A percentile compares a stretch with the other conserved stretches of the same genome.
phyloP scores from a whole-genome alignment of 1,140 invertebrate genomes.

The Cataglyphis hispanica region DNA sequence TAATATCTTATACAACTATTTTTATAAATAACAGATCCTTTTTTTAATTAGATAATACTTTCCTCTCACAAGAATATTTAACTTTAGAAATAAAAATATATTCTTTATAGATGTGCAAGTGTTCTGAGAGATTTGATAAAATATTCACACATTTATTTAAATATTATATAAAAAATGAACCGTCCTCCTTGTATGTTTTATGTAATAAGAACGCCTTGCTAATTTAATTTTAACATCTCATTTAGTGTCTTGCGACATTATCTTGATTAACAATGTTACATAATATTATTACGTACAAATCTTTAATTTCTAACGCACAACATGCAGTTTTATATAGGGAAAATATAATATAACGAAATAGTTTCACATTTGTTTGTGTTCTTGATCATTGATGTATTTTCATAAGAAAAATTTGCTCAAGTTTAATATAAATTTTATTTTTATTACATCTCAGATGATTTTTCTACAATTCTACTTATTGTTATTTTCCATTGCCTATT shows the following conservation, averaged over 20 bases:
- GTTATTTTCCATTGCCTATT: neutral
- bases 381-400: conserved; percentile 1
- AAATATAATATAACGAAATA: conserved; percentile 25
- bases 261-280: conserved; percentile 18
- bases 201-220: neutral
- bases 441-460: neutral
- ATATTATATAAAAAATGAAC: neutral
- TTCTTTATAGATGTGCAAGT: too few species aligned
- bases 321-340: neutral
- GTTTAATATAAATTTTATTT: neutral
- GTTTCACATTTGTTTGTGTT: neutral
- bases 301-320: conserved; percentile 17
- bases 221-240: neutral
- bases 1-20: neutral
- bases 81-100: too few species aligned
- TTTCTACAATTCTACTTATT: neutral
- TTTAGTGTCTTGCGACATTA: neutral
- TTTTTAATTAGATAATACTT: too few species aligned
- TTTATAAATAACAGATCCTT: neutral
- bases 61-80: too few species aligned
- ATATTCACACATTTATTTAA: neutral
- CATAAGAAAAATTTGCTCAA: neutral
- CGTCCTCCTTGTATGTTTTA: neutral
- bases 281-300: neutral
- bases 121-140: neutral